Evolutionary conservation across 2,888 invertebrate species (phyloP).

Genomic region (Rugalucina vietnamica): DNA sequence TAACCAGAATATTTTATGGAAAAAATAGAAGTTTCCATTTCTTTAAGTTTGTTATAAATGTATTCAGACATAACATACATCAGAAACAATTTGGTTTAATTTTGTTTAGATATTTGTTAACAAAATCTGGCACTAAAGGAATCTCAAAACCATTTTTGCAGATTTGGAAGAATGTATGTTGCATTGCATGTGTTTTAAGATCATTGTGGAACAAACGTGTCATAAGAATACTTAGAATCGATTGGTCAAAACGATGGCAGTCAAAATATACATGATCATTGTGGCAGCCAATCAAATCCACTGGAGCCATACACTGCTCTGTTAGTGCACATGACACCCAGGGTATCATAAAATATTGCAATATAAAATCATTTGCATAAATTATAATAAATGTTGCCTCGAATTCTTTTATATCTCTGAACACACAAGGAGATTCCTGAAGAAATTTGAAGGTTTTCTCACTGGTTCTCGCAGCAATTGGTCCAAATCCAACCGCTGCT

Average conservation of each 20-base stretch:
- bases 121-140: constrained; percentile 38
- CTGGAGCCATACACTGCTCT: constrained; percentile 41
- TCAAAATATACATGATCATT: constrained; percentile 26
- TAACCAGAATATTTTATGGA: too few species aligned
- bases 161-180: constrained; percentile 33
- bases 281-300: constrained; percentile 26
- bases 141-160: constrained; percentile 50
- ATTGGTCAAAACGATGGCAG: constrained; percentile 62
- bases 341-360: constrained; percentile 51
- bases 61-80: too few species aligned
- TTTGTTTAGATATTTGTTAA: too few species aligned
- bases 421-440: constrained; percentile 44
- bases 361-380: constrained; percentile 43
- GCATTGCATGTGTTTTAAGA: constrained; percentile 35
- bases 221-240: constrained; percentile 53
- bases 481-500: constrained; percentile 32
- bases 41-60: too few species aligned
- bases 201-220: constrained; percentile 32
- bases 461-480: constrained; percentile 45
- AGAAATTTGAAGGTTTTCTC: constrained; percentile 43
- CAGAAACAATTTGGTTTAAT: too few species aligned
- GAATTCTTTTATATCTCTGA: constrained; percentile 45
- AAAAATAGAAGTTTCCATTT: too few species aligned
- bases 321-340: constrained; percentile 57
- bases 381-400: constrained; percentile 54